phyloP scores from a whole-genome alignment of 2,797 vertebrate species.

The Argya squamiceps region DNA sequence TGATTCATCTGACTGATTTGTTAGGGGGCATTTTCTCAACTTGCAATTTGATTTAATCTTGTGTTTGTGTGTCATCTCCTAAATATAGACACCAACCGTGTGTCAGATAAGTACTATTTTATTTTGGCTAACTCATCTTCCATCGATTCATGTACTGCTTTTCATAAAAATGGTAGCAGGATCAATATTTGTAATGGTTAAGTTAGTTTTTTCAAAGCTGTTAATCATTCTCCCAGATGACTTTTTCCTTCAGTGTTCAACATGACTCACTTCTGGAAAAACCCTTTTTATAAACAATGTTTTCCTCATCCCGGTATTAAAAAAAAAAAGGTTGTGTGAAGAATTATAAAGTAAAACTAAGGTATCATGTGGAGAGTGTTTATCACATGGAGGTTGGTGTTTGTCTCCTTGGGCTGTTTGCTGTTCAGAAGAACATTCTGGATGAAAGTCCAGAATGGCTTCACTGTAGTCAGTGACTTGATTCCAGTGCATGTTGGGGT shows the following conservation, averaged over 20 bases:
- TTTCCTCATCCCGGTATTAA: neutral
- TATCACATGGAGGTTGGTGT: neutral
- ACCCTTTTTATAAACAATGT: neutral
- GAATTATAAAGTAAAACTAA: neutral
- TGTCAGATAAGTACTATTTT: neutral
- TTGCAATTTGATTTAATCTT: neutral
- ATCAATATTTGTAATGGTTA: neutral
- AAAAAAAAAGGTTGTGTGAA: neutral
- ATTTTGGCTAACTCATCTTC: neutral
- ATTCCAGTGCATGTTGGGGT: neutral
- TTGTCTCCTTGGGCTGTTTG: neutral
- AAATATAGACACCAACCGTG: neutral
- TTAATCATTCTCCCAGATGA: neutral
- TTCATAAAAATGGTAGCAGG: neutral
- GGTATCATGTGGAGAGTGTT: neutral
- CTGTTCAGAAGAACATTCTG: neutral
- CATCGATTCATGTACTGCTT: neutral
- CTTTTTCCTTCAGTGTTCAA: neutral
- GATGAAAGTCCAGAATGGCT: neutral
- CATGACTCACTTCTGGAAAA: slow-evolving; percentile 6
- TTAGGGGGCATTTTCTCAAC: neutral
- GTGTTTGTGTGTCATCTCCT: neutral
- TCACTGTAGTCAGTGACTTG: neutral
- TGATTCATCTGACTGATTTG: neutral
- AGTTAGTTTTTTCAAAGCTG: neutral